A percentile compares a stretch with the other conserved stretches of the same genome.
phyloP scores from a whole-genome alignment of 1,140 invertebrate species.

The Caenorhabditis remanei region DNA sequence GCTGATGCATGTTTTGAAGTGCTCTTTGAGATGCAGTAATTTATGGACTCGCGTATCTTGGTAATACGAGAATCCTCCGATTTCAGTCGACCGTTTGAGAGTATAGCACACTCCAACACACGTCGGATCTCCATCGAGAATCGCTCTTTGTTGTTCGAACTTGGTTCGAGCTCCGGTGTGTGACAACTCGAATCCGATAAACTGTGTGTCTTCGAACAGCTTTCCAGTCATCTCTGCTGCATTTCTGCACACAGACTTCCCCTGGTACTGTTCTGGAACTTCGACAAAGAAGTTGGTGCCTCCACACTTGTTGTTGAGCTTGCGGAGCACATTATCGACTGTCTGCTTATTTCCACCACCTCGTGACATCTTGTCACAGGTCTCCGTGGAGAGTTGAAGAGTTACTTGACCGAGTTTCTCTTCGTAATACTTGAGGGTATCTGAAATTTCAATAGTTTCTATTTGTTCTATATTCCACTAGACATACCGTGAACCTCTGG shows the following conservation, averaged over 20 bases:
- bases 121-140: neutral
- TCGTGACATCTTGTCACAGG: neutral
- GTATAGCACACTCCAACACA: neutral
- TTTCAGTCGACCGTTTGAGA: neutral
- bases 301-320: neutral
- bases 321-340: neutral
- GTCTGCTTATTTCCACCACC: neutral
- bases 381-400: neutral
- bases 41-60: neutral
- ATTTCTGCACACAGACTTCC: neutral
- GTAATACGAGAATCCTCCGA: constrained; percentile 13
- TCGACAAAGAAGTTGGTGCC: neutral
- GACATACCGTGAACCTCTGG: neutral
- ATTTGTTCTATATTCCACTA: no score
- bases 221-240: neutral
- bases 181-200: constrained; percentile 12
- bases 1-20: neutral
- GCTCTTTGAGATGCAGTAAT: neutral
- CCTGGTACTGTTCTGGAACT: neutral
- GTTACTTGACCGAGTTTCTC: neutral
- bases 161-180: neutral
- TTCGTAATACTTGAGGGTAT: neutral
- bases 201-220: neutral
- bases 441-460: neutral
- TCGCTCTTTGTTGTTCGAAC: neutral